phyloP scores from a whole-genome alignment of 2,113 vertebrate genomes.

The Myotis brandtii region DNA sequence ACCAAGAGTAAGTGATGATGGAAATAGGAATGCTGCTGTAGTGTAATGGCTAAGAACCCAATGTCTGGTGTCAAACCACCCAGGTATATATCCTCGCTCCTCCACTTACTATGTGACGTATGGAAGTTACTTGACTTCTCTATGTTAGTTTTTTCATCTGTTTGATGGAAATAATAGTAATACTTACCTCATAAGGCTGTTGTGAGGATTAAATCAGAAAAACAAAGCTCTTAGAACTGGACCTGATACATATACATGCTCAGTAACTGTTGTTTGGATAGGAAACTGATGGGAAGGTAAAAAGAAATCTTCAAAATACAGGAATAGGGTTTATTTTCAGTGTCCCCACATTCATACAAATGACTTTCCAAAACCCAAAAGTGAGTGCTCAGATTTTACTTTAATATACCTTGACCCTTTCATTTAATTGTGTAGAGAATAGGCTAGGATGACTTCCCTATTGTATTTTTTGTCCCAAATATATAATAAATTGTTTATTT shows the following conservation, averaged over 20 bases:
- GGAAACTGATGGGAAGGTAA: background rate
- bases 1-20: constrained; percentile 89
- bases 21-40: background rate
- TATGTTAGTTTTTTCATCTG: background rate
- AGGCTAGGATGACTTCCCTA: constrained; percentile 12
- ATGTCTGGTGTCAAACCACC: background rate
- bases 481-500: constrained; percentile 54
- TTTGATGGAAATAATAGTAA: constrained; percentile 33
- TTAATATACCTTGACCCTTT: constrained; percentile 36
- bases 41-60: background rate
- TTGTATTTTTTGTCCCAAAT: background rate
- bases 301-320: constrained; percentile 48
- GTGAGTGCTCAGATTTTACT: constrained; percentile 27
- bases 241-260: constrained; percentile 54
- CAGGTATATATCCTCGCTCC: background rate
- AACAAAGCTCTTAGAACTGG: constrained; percentile 43
- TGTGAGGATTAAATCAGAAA: constrained; percentile 68
- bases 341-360: background rate
- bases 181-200: constrained; percentile 54
- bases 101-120: constrained; percentile 46
- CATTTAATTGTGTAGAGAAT: background rate
- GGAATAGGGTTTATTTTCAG: constrained; percentile 23
- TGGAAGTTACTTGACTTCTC: constrained; percentile 32
- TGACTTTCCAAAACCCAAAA: constrained; percentile 52
- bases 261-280: constrained; percentile 65